Conservation (phyloP, 2,113 vertebrate genomes). For the Sorex fumeus region DNA sequence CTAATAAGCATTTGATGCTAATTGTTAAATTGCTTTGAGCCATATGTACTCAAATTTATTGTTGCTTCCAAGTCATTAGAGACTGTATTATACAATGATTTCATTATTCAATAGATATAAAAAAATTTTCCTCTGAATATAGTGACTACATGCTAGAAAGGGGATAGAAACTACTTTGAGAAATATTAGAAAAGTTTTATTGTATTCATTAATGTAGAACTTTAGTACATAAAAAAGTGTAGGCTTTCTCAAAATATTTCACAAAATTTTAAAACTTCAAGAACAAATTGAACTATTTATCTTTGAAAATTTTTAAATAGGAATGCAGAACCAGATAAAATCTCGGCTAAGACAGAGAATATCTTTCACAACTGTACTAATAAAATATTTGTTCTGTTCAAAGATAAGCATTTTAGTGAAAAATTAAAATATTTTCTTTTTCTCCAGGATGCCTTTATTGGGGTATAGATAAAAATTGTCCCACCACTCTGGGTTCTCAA, state of each 20-base stretch:
- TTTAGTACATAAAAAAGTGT: background rate
- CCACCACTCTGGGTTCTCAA: no score
- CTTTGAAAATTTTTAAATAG: background rate
- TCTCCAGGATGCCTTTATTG: background rate
- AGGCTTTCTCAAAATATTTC: background rate
- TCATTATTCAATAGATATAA: conserved; percentile 13
- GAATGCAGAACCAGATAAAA: background rate
- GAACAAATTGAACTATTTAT: background rate
- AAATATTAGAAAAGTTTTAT: background rate
- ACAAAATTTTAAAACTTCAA: background rate
- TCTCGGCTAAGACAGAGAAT: background rate
- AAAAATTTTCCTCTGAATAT: background rate
- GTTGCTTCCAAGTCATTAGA: background rate
- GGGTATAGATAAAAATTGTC: no score
- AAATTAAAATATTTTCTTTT: background rate
- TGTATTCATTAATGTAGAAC: background rate
- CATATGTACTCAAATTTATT: background rate
- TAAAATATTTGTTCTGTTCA: background rate
- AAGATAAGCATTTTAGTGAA: background rate
- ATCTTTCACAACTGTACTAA: accelerated
- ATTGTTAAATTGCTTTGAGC: background rate
- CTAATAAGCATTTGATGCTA: background rate
- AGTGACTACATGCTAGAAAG: background rate
- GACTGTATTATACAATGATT: background rate
- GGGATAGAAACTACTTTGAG: background rate